phyloP scores from a whole-genome alignment of 2,113 vertebrate species.

The Anolis sagrei region DNA sequence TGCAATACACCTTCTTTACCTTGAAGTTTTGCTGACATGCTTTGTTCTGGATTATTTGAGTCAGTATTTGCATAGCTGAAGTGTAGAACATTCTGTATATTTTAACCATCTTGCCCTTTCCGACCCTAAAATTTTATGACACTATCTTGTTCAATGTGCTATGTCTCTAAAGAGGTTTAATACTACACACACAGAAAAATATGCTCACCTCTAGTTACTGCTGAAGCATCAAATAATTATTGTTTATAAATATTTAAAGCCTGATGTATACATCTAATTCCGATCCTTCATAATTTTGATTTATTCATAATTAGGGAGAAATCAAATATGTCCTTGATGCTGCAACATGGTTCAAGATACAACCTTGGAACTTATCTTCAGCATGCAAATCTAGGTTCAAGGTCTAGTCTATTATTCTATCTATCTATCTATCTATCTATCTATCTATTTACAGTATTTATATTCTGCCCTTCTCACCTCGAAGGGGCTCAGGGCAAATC shows the following conservation, averaged over 20 bases:
- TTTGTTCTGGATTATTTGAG: neutral
- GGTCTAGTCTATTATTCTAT: neutral
- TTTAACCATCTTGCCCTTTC: neutral
- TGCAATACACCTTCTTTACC: neutral
- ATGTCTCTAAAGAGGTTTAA: neutral
- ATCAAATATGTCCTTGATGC: neutral
- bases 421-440: no score
- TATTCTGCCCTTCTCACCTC: no score
- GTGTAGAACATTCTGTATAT: neutral
- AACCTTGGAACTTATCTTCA: neutral
- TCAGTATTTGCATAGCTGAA: neutral
- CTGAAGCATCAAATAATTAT: neutral
- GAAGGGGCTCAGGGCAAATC: no score
- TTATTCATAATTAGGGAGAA: neutral
- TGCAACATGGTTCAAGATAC: neutral
- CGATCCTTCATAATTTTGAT: neutral
- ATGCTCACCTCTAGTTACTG: neutral
- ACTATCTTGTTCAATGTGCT: neutral
- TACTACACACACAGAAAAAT: neutral
- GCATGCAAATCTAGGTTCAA: neutral
- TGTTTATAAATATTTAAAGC: neutral
- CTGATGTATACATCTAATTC: neutral
- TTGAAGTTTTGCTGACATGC: neutral
- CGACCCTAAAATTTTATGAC: neutral
- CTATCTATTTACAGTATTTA: no score